A percentile compares a stretch with the other conserved stretches of the same genome.
These are phyloP conservation scores for Hyperoplus immaculatus DNA, from an alignment of 2,797 vertebrate genomes.

Conservation along the genomic window DNA sequence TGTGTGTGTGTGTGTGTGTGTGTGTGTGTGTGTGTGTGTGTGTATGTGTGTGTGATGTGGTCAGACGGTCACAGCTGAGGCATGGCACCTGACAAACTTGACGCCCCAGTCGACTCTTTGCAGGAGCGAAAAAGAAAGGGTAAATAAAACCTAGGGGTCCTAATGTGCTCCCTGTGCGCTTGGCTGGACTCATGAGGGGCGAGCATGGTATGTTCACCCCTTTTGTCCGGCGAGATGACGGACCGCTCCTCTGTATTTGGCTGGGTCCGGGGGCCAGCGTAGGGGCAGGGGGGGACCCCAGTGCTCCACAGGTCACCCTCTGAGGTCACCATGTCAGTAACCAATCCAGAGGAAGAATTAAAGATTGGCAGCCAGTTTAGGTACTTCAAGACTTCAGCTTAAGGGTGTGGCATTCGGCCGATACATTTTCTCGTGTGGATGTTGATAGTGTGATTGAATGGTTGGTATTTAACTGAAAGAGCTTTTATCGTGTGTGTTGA, in stretches of 20 bases:
- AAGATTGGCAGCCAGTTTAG: constrained; percentile 80
- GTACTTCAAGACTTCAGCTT: constrained; percentile 88
- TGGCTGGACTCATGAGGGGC: constrained; percentile 88
- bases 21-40: constrained; percentile 53
- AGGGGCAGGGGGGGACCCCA: constrained; percentile 85
- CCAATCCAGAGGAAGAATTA: constrained; percentile 91
- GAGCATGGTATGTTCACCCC: constrained; percentile 74
- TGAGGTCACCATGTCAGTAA: constrained; percentile 90
- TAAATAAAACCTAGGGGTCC: constrained; percentile 83
- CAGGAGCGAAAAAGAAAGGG: constrained; percentile 82
- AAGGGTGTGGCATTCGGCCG: constrained; percentile 78
- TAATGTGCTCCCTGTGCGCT: constrained; percentile 95
- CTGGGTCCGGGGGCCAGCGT: constrained; percentile 72
- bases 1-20: constrained; percentile 49
- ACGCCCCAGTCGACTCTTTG: constrained; percentile 83
- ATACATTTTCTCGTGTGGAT: constrained; percentile 54
- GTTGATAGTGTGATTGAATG: constrained; percentile 40
- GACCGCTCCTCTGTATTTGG: constrained; percentile 83
- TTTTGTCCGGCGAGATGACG: constrained; percentile 89
- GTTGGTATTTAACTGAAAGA: constrained; percentile 40
- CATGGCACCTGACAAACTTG: constrained; percentile 87
- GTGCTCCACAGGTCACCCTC: constrained; percentile 90
- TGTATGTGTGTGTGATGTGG: constrained; percentile 65
- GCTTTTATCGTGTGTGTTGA: neutral
- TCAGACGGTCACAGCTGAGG: constrained; percentile 72